Evolutionary conservation across 1,140 invertebrate species (phyloP), one percentile per base, ranked within the genome.

Genomic region (Drosophila prosaltans): DNA sequence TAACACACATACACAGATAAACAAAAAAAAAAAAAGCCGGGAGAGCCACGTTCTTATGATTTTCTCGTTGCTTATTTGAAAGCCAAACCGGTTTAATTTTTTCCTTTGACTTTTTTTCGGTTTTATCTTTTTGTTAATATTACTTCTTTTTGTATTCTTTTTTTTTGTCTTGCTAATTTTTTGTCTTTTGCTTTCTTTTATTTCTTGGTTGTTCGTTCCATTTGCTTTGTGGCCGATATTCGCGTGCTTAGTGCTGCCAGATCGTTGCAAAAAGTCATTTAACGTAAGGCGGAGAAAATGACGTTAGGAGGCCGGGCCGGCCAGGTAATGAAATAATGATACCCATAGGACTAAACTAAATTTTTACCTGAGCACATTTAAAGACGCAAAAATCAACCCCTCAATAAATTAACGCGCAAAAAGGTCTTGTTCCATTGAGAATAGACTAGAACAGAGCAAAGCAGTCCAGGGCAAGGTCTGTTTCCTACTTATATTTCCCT

Each of bases 391-490:
- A 83, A 81, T 51, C 66, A 83, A 88, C 88, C 82, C 82, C 81
- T 69, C 66, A 62, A 82, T 79, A 88, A 88, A 88, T 88, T 85
- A 78, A 86, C 69, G 76, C 72, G 71, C 78, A 81, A 72, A 70
- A 85, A 82, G 75, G 72, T 30, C 32, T 48, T 40, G 54, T 40
- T 59, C 36, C 59, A 63, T 26, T 32, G 32, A 69, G 32, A 40
- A 40, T 16, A 59, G 5, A 39, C 28, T 16, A 39, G 30, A 16
- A 67, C 66, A 76, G 67, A 66, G 66, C 62, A 65, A 61, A 61
- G 11, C 11, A 48, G 62, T 26, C 28, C 32, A 40, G 69, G 71
- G 60, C 65, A 65, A 32, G 57, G 26, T 63, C 55, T 16, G 45
- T n/a, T 59, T 65, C 36, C 28, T 74, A 59, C 71, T 65, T 39